phyloP scores from a whole-genome alignment of 2,888 invertebrate genomes.

The Osmoderma eremita region DNA sequence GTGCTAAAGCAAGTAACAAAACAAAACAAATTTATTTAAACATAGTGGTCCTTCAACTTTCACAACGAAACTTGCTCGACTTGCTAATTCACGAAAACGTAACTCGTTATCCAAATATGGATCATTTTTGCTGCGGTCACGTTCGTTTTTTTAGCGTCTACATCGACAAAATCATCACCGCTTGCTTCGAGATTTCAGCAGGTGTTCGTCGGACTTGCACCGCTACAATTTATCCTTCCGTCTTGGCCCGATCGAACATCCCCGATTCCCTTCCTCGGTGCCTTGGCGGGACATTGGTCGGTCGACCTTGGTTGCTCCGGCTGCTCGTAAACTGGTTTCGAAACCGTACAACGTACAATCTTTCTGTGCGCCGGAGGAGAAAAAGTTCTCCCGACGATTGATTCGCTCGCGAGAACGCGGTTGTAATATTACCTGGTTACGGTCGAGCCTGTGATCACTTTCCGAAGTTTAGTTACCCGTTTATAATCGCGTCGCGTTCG shows the following conservation, averaged over 20 bases:
- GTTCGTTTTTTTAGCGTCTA: not conserved
- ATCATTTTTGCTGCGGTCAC: constrained; percentile 3
- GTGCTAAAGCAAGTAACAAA: too few relatives aligned
- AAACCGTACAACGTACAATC: constrained; percentile 30
- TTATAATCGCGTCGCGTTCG: too few relatives aligned
- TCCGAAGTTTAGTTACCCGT: too few relatives aligned
- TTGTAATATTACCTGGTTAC: too few relatives aligned
- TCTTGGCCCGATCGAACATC: not conserved
- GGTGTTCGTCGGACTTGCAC: not conserved
- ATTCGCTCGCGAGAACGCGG: not conserved
- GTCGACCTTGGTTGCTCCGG: constrained; percentile 22
- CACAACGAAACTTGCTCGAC: not conserved
- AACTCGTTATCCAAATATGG: constrained; percentile 13
- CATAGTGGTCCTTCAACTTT: not conserved
- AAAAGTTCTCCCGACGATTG: constrained; percentile 17
- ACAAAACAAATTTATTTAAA: constrained; percentile 1
- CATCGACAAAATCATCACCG: not conserved
- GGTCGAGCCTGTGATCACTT: too few relatives aligned
- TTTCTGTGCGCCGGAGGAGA: constrained; percentile 22
- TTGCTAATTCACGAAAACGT: too few relatives aligned
- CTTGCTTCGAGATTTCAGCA: not conserved
- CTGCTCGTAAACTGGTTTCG: constrained; percentile 29
- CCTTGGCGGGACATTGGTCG: constrained; percentile 27
- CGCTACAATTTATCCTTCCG: constrained; percentile 14
- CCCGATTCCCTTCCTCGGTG: constrained; percentile 7